A percentile compares a stretch with the other conserved stretches of the same genome.
phyloP scores from a whole-genome alignment of 92 coral and sea anemone genomes.

The Porites evermanni region DNA sequence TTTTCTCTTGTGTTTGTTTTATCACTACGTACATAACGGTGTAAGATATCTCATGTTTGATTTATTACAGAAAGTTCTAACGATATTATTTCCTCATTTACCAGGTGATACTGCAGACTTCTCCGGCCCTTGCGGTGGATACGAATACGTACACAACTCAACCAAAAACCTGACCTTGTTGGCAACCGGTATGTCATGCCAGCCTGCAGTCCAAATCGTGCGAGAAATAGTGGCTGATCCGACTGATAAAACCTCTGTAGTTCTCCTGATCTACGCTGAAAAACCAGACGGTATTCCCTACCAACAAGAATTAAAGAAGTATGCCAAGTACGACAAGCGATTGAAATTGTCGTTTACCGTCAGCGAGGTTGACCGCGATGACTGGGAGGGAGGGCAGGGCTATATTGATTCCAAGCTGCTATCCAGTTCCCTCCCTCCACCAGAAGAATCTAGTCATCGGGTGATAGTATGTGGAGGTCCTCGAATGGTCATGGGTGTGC shows the following conservation, averaged over 20 bases:
- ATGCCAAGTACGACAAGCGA: conserved; percentile 1
- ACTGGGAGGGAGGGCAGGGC: conserved; percentile 77
- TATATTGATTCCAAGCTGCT: conserved; percentile 53
- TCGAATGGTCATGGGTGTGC: conserved; percentile 60
- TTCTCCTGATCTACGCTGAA: conserved; percentile 48
- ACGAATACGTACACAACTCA: conserved; percentile 63
- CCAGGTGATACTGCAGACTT: conserved; percentile 66
- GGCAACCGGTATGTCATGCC: conserved; percentile 61
- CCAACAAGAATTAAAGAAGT: conserved; percentile 49
- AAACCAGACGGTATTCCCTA: conserved; percentile 56
- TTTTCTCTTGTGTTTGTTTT: too few relatives aligned
- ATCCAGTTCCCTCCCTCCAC: conserved; percentile 52
- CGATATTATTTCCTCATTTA: background rate
- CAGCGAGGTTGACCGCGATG: conserved; percentile 39
- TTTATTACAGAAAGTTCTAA: too few relatives aligned
- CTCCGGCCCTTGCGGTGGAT: conserved; percentile 73
- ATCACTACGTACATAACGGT: too few relatives aligned
- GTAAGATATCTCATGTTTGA: too few relatives aligned
- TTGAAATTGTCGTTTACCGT: conserved; percentile 49
- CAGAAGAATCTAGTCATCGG: conserved; percentile 54
- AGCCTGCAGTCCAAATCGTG: conserved; percentile 58
- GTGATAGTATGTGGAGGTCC: conserved; percentile 73
- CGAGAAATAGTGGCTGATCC: conserved; percentile 54
- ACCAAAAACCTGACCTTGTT: conserved; percentile 57
- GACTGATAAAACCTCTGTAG: conserved; percentile 48